Conservation (phyloP, 2,113 vertebrate species). For the Benitochromis conjunctus region DNA sequence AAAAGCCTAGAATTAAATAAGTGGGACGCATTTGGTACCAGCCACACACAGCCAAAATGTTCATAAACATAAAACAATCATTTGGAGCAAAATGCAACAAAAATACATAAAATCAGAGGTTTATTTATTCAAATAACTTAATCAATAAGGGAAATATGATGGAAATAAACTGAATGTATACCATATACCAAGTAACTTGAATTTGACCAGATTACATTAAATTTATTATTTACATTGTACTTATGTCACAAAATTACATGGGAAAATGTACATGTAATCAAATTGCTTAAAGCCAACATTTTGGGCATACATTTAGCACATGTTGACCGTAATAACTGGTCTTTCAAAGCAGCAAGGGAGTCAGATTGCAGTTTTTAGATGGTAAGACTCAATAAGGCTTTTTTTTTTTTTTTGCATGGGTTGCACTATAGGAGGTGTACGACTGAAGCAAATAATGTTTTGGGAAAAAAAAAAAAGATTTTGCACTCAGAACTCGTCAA, state of each 20-base stretch:
- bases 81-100: neutral
- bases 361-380: neutral
- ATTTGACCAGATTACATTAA: neutral
- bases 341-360: neutral
- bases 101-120: neutral
- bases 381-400: neutral
- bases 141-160: neutral
- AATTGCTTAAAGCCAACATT: neutral
- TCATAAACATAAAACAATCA: rapidly evolving
- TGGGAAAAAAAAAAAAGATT: neutral
- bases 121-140: neutral
- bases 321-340: neutral
- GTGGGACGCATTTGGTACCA: neutral
- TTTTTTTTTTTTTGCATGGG: constrained; percentile 18
- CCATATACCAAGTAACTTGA: neutral
- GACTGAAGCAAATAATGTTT: constrained; percentile 27
- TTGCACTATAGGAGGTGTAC: constrained; percentile 61
- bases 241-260: neutral
- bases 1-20: neutral
- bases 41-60: neutral
- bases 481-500: constrained; percentile 68
- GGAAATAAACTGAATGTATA: neutral
- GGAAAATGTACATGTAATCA: neutral
- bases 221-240: neutral
- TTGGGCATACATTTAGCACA: neutral